Base-by-base conservation (phyloP, 64 coral and sea anemone genomes). In the Cladopsammia gracilis region DNA sequence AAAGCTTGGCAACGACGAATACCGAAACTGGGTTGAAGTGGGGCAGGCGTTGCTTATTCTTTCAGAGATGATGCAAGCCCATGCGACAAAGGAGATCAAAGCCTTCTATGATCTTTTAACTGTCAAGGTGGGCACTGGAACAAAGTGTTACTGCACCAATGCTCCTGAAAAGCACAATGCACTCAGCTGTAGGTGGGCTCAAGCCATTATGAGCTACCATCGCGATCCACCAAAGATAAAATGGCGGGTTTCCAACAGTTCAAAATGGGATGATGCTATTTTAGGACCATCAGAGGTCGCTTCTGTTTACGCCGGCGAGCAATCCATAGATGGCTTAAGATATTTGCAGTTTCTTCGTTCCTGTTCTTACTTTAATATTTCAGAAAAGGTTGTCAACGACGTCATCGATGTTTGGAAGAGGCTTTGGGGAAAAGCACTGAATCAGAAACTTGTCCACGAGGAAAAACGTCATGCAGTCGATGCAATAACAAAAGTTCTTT, bases 181-280 rank as follows among this genome's bases (percentile, higher is more conserved):
- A 5, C 50, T 25, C 76, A 78, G n/a, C 49, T 78, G 76, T 58
- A 78, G 51, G 76, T 78, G 76, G 76, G 76, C 76, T 56, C 76
- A 78, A 78, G 76, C 76, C 76, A 78, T 78, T 12, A 25, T 23
- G 2, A 78, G 76, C 52, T 78, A 78, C 50, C 76, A 78, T 48
- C 76, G 76, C 12, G 19, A 56, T 19, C 76, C 76, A 58, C 4
- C 50, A 26, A 78, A 78, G 49, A 58, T 78, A 8, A 1, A 19
- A 15, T 78, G 76, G 76, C 6, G 20, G 76, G 76, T 9, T 9
- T 78, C 76, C 7, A n/a, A 78, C 52, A 78, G 49, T 58, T 78
- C 76, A 34, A 78, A 78, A 25, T 78, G 76, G 76, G 50, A 57
- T 24, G 50, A 78, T 15, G 2, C 76, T 78, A 50, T 58, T 54